Evolutionary conservation across 2,797 vertebrate genomes (phyloP).

Genomic region (Smutsia gigantea): DNA sequence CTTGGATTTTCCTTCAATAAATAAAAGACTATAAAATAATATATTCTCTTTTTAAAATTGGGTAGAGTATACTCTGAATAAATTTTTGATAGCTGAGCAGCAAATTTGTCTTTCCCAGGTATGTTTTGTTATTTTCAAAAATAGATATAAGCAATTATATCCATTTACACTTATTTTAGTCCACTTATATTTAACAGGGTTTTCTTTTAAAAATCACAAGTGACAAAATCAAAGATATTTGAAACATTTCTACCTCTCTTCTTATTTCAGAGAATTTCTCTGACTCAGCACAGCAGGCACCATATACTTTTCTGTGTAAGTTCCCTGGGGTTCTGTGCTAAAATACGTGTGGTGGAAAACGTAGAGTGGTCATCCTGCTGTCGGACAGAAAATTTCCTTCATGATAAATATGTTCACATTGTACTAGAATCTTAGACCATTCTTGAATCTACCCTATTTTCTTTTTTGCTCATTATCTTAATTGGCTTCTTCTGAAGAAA

Average conservation of each 20-base stretch:
- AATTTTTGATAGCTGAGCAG: neutral
- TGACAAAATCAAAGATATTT: neutral
- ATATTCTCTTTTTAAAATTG: neutral
- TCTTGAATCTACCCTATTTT: neutral
- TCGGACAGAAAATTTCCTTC: neutral
- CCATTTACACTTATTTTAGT: neutral
- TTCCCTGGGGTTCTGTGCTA: neutral
- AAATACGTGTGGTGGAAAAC: neutral
- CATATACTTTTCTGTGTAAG: neutral
- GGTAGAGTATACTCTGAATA: neutral
- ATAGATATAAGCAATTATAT: neutral
- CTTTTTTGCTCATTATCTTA: constrained; percentile 1
- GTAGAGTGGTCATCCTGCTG: neutral
- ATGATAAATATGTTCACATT: neutral
- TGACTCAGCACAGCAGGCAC: neutral
- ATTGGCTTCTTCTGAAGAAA: neutral
- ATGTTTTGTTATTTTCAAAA: neutral
- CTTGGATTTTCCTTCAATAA: constrained; percentile 7
- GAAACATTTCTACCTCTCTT: neutral
- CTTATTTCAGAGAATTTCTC: neutral
- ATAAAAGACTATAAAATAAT: neutral
- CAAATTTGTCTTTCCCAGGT: neutral
- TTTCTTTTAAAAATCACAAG: neutral
- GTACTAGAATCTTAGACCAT: neutral
- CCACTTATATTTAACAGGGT: neutral